Percentiles rank a stretch among this genome's conserved stretches.
Conservation (phyloP, 92 coral and sea anemone species). For the Anthopleura xanthogrammica region DNA sequence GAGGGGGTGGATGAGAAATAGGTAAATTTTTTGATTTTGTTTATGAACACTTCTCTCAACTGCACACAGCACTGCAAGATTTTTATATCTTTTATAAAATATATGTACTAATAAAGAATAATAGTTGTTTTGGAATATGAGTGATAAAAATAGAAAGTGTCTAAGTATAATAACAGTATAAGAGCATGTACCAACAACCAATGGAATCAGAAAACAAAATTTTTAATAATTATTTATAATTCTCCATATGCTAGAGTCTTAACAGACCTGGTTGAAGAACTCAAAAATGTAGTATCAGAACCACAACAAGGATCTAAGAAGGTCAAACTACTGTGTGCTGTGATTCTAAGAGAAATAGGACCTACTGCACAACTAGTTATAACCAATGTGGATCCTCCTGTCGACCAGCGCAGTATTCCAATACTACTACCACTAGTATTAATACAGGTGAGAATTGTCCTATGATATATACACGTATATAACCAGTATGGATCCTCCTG, state of each 20-base stretch:
- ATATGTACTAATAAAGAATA: too few relatives aligned
- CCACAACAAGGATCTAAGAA: constrained; percentile 87
- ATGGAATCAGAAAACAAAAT: background rate
- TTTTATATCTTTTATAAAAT: too few relatives aligned
- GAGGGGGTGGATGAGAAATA: too few relatives aligned
- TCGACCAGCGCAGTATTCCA: constrained; percentile 81
- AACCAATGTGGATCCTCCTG: constrained; percentile 72
- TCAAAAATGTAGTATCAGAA: constrained; percentile 74
- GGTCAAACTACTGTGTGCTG: constrained; percentile 73
- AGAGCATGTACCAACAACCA: too few relatives aligned
- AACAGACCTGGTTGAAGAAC: constrained; percentile 70
- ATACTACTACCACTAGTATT: constrained; percentile 74
- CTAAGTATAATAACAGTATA: too few relatives aligned
- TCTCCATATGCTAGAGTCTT: constrained; percentile 38
- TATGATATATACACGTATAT: background rate
- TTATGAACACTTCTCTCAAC: too few relatives aligned
- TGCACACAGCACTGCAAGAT: too few relatives aligned
- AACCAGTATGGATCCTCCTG: too few relatives aligned
- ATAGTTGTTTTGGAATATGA: too few relatives aligned
- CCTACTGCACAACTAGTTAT: constrained; percentile 75
- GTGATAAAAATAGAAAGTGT: too few relatives aligned
- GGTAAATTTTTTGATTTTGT: too few relatives aligned
- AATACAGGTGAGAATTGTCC: constrained; percentile 62
- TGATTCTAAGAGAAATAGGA: constrained; percentile 73
- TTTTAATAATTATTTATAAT: background rate